Evolutionary conservation across 92 coral and sea anemone species (phyloP), one percentile per base, ranked within the genome.

Genomic region (Metridium senile): DNA sequence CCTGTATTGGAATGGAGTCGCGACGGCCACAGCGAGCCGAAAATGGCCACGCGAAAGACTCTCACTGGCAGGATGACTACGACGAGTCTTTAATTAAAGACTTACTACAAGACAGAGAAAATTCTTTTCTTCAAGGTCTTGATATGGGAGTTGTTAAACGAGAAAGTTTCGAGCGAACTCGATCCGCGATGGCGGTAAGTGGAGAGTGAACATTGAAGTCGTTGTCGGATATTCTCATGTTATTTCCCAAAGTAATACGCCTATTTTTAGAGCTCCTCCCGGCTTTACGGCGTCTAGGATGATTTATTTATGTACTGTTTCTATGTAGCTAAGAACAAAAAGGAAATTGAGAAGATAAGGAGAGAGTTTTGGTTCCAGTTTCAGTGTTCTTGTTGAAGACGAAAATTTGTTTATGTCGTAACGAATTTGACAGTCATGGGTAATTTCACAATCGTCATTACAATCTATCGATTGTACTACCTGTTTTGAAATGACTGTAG

Each of bases 151-250:
- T 88, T 49, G 81, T 96, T 35, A 89, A 90, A 57, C 88, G 87
- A 68, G 86, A 85, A 54, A 82, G 87, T 26, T 75, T 81, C 72
- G 77, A 83, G 20, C 73, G 93, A 76, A 89, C 92, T 1, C 84
- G 97, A 47, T 74, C 93, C 3, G 92, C 97, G 0, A 96, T 96
- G 99, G 85, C 92, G 97, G 99, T 96, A 84, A 75, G 98, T 69
- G 21, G 39, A n/a, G 6, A 35, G 75, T 72, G 76, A 72, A 72
- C 76, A 72, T 56, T 72, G 62, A 64, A 54, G 29, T 54, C 59
- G 11, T 1, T n/a, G 22, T 59, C 49, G 49, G n/a, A n/a, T n/a
- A n/a, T n/a, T n/a, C 13, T 39, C 66, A 26, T 47, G 33, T 57
- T 46, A 57, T 72, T 79, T 70, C 46, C 33, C 31, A 63, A 35